Conservation (phyloP, 2,113 vertebrate genomes). For the Pyrgilauda ruficollis region DNA sequence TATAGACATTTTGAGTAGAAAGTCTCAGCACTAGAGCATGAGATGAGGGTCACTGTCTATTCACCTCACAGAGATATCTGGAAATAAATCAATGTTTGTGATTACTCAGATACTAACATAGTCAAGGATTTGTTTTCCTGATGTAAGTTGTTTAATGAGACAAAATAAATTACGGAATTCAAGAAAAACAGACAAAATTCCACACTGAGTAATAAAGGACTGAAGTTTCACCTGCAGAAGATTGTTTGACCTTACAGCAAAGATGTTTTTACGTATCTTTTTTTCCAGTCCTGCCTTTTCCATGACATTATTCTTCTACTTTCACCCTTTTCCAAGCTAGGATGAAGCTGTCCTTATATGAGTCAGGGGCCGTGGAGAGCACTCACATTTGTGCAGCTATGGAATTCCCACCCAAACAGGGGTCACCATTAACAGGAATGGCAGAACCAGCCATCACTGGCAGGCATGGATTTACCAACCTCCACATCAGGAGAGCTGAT, state of each 20-base stretch:
- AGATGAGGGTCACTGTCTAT: background rate
- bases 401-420: background rate
- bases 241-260: background rate
- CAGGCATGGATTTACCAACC: background rate
- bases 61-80: background rate
- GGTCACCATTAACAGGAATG: background rate
- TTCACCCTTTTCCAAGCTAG: background rate
- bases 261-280: background rate
- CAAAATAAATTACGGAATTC: background rate
- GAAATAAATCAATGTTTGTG: background rate
- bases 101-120: background rate
- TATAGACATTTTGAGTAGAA: background rate
- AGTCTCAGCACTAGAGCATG: background rate
- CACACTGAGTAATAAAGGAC: background rate
- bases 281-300: background rate
- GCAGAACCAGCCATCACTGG: background rate
- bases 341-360: background rate
- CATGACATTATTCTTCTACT: background rate
- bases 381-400: background rate
- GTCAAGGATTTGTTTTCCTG: background rate
- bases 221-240: background rate
- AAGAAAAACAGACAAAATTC: background rate
- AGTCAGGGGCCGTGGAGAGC: background rate
- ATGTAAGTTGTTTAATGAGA: background rate
- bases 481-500: background rate